Conservation (phyloP, 1,140 invertebrate genomes). For the Cylas formicarius region DNA sequence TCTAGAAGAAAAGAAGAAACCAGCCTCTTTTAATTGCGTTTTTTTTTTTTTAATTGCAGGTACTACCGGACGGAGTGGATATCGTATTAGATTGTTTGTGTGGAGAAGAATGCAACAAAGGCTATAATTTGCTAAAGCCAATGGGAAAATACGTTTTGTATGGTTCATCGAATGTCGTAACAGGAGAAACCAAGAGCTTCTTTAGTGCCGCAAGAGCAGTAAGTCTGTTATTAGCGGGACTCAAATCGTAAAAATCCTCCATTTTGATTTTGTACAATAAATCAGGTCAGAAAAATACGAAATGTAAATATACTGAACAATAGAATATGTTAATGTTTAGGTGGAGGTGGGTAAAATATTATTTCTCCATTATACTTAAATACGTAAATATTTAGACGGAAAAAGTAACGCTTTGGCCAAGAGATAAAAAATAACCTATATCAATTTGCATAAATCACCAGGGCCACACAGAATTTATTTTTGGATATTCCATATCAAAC, state of each 20-base stretch:
- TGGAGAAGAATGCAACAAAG: constrained; percentile 81
- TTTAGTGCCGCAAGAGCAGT: constrained; percentile 79
- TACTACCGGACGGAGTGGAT: constrained; percentile 73
- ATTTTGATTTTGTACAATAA: no score
- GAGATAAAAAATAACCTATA: no score
- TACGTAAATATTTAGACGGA: no score
- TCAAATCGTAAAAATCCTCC: background rate
- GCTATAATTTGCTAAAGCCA: constrained; percentile 76
- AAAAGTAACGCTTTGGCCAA: no score
- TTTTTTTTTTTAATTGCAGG: constrained; percentile 23
- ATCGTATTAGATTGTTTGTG: constrained; percentile 82
- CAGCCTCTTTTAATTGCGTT: constrained; percentile 1
- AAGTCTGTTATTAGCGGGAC: constrained; percentile 44
- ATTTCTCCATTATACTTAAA: no score
- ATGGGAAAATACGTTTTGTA: constrained; percentile 87
- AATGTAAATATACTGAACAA: no score
- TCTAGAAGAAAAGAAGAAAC: background rate
- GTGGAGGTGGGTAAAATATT: no score
- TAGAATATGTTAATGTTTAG: no score
- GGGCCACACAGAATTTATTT: no score
- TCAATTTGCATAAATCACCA: no score
- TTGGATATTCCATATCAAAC: no score
- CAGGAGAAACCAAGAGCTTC: constrained; percentile 82
- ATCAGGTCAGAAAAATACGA: no score
- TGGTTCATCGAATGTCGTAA: constrained; percentile 77